Percentiles rank a stretch among this genome's conserved stretches.
These are phyloP conservation scores for Pachycephus smyrnensis DNA, from an alignment of 2,888 invertebrate genomes.

Conservation along the genomic window DNA sequence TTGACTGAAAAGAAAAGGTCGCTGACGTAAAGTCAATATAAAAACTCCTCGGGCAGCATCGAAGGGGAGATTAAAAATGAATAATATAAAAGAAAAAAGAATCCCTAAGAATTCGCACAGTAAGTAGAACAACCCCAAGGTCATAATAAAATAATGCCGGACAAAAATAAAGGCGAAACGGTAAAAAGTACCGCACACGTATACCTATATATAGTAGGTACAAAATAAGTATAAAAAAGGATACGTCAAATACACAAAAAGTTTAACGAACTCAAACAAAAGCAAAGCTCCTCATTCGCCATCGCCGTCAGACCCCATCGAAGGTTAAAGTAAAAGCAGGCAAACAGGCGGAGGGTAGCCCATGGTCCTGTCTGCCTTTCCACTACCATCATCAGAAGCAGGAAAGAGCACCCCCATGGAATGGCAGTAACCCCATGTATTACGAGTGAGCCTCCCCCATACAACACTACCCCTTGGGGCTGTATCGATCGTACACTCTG, in stretches of 20 bases:
- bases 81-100: background rate
- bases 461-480: slow-evolving; percentile 59
- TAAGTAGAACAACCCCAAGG: background rate
- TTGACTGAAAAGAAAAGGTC: background rate
- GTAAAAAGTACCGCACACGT: background rate
- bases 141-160: background rate
- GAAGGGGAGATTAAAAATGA: background rate
- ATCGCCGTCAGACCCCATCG: background rate
- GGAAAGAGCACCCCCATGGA: slow-evolving; percentile 27
- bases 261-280: slow-evolving; percentile 53
- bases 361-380: background rate
- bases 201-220: background rate
- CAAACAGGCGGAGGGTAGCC: background rate
- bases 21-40: background rate
- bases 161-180: background rate
- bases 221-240: background rate
- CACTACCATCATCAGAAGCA: background rate
- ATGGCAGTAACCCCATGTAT: slow-evolving; percentile 53
- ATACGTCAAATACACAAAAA: slow-evolving; percentile 24
- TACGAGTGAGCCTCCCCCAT: slow-evolving; percentile 56
- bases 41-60: background rate
- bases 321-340: slow-evolving; percentile 2
- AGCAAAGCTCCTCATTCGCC: slow-evolving; percentile 26
- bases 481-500: slow-evolving; percentile 56
- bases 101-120: background rate